Evolutionary conservation across 2,797 vertebrate genomes (phyloP).

Genomic region (Streptopelia turtur): DNA sequence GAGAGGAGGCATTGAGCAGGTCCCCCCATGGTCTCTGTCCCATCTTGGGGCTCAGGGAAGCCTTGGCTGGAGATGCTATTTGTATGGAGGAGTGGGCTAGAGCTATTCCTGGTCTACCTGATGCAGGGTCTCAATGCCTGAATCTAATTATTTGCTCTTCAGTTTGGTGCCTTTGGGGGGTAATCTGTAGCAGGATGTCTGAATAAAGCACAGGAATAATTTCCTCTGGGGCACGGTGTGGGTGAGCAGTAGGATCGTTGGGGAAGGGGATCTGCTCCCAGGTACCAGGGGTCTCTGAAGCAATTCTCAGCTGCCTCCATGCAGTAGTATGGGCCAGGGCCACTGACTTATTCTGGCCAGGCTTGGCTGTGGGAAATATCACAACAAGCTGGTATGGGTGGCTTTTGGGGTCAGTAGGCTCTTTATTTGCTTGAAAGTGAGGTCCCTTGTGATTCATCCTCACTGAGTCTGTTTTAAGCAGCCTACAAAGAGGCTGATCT

Average conservation of each 20-base stretch:
- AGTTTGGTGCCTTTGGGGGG: background rate
- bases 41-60: background rate
- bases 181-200: background rate
- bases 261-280: background rate
- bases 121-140: accelerated
- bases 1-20: background rate
- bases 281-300: background rate
- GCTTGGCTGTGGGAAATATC: background rate
- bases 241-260: accelerated
- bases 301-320: background rate
- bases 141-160: background rate
- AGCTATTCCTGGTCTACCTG: background rate
- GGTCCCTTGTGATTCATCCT: background rate
- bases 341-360: background rate
- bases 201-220: background rate
- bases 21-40: background rate
- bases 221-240: background rate
- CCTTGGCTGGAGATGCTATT: background rate
- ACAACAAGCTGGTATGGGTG: background rate
- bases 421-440: constrained; percentile 10
- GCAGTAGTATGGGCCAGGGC: background rate
- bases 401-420: background rate
- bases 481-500: background rate
- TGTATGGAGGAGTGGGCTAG: background rate
- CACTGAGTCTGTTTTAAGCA: background rate